phyloP scores from a whole-genome alignment of 2,797 vertebrate genomes.

The Rhinophrynus dorsalis region DNA sequence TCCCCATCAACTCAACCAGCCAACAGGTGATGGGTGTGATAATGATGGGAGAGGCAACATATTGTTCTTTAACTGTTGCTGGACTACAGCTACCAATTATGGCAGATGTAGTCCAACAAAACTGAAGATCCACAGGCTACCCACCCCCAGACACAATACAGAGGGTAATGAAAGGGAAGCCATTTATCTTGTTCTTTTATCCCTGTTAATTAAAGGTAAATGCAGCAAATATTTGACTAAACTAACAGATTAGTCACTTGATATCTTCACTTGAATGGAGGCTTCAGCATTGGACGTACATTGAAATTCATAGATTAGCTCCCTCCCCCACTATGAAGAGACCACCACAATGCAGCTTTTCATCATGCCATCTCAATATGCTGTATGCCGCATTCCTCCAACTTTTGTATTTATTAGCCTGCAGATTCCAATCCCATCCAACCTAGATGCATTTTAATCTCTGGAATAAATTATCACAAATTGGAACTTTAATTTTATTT shows the following conservation, averaged over 20 bases:
- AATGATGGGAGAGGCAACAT: too few species aligned
- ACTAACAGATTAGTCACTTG: constrained; percentile 44
- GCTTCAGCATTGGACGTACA: constrained; percentile 42
- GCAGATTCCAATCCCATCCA: constrained; percentile 68
- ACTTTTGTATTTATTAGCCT: constrained; percentile 55
- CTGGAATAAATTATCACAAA: constrained; percentile 65
- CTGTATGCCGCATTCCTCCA: constrained; percentile 52
- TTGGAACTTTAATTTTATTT: constrained; percentile 23
- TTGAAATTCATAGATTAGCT: constrained; percentile 56
- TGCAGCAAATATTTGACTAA: constrained; percentile 33
- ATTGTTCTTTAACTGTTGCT: too few species aligned
- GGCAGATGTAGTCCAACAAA: too few species aligned
- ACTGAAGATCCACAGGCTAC: too few species aligned
- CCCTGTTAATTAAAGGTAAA: constrained; percentile 36
- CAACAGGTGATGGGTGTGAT: too few species aligned
- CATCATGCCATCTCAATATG: constrained; percentile 57
- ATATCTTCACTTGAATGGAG: constrained; percentile 47
- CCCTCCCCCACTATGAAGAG: constrained; percentile 30
- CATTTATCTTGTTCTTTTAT: constrained; percentile 17
- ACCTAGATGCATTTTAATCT: constrained; percentile 71
- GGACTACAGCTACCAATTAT: too few species aligned
- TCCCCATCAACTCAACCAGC: too few species aligned
- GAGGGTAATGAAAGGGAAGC: not conserved
- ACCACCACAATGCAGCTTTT: constrained; percentile 56
- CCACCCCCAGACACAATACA: too few species aligned